Conservation (phyloP, 2,113 vertebrate genomes). For the Cyanoderma ruficeps region DNA sequence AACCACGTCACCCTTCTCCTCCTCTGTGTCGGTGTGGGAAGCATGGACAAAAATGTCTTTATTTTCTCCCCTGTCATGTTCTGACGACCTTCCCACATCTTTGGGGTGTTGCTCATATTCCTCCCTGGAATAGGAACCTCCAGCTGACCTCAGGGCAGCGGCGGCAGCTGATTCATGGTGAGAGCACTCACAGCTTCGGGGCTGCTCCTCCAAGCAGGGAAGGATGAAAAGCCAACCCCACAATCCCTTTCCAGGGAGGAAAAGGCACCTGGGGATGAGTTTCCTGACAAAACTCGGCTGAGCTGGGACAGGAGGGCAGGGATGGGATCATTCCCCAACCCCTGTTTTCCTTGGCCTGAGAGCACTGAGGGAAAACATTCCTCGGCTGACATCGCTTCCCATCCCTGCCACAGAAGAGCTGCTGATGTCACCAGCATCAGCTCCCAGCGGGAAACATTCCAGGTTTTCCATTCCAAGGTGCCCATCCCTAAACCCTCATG, state of each 20-base stretch:
- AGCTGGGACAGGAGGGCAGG: background rate
- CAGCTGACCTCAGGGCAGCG: background rate
- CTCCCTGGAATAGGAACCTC: background rate
- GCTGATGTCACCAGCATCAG: background rate
- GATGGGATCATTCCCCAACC: background rate
- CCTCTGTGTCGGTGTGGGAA: background rate
- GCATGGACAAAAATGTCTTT: background rate
- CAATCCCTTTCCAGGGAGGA: background rate
- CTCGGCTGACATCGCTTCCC: background rate
- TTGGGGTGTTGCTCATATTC: background rate
- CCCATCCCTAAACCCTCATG: no score
- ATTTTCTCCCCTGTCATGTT: background rate
- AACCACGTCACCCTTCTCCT: background rate
- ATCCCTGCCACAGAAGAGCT: background rate
- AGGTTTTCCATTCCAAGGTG: background rate
- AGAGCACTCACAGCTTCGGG: background rate
- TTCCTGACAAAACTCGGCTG: background rate
- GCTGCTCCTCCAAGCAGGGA: background rate
- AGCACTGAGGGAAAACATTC: background rate
- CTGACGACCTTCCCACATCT: background rate
- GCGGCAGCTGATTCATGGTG: background rate
- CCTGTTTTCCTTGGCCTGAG: slow-evolving; percentile 26
- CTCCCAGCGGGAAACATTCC: background rate
- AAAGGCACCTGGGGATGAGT: background rate
- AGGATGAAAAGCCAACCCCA: background rate